Conservation (phyloP, 2,113 vertebrate genomes). For the Vidua chalybeata region DNA sequence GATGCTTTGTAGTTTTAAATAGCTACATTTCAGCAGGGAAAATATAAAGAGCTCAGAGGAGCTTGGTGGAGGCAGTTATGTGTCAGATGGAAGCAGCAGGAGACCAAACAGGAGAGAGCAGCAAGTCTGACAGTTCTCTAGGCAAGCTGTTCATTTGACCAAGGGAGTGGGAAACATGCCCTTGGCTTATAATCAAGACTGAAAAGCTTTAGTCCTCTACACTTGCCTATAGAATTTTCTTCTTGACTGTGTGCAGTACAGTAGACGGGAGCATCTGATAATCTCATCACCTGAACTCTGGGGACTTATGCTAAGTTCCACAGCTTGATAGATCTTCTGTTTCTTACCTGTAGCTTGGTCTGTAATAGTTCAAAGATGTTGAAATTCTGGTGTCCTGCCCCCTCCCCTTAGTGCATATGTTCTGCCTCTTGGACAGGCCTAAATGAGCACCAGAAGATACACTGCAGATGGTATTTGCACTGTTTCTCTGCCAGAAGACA, state of each 20-base stretch:
- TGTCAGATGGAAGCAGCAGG: slow-evolving; percentile 36
- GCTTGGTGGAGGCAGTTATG: neutral
- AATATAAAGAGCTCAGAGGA: neutral
- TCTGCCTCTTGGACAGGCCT: neutral
- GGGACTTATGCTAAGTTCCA: neutral
- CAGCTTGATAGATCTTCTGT: neutral
- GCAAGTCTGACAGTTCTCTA: slow-evolving; percentile 31
- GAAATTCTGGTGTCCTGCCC: neutral
- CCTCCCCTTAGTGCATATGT: neutral
- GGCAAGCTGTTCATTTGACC: slow-evolving; percentile 26
- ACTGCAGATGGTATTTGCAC: neutral
- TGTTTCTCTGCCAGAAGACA: neutral
- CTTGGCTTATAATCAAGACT: neutral
- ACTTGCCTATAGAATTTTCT: neutral
- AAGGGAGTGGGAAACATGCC: neutral
- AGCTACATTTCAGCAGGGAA: neutral
- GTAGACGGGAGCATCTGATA: neutral
- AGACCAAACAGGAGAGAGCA: neutral
- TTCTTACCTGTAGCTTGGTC: neutral
- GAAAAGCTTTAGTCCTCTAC: neutral
- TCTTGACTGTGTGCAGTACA: neutral
- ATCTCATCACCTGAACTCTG: neutral
- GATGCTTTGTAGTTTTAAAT: neutral
- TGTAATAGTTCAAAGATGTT: neutral
- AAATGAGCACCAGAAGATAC: neutral